phyloP scores from a whole-genome alignment of 2,797 vertebrate genomes.

The Morelia viridis region DNA sequence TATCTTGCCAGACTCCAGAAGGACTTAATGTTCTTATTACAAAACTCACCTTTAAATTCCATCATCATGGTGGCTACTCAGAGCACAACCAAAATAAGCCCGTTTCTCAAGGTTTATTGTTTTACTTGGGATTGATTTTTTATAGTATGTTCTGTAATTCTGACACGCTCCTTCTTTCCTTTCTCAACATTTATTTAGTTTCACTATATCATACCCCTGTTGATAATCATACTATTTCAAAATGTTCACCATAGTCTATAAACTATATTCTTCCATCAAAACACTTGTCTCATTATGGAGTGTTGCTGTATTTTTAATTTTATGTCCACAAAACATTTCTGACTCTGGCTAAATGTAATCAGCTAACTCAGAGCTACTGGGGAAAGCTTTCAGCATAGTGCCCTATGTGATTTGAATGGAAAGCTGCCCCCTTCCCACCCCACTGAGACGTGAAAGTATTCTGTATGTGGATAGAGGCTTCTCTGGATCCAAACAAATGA shows the following conservation, averaged over 20 bases:
- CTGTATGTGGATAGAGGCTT: background rate
- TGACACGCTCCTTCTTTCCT: background rate
- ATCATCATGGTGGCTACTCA: too few relatives aligned
- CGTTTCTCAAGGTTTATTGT: too few relatives aligned
- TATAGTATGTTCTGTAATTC: background rate
- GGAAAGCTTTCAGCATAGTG: background rate
- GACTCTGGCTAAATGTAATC: background rate
- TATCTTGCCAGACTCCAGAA: too few relatives aligned
- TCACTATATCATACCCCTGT: background rate
- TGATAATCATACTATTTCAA: background rate
- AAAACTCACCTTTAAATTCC: too few relatives aligned
- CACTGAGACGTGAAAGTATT: background rate
- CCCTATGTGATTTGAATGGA: background rate
- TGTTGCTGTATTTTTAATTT: background rate
- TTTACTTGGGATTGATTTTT: too few relatives aligned
- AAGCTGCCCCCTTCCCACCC: background rate
- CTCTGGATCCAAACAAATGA: background rate
- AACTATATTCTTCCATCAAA: background rate
- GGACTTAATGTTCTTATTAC: too few relatives aligned
- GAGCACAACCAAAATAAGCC: too few relatives aligned
- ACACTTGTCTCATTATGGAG: background rate
- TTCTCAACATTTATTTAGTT: background rate
- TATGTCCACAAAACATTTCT: background rate
- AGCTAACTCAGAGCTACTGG: background rate
- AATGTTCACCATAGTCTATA: background rate